A percentile compares a stretch with the other conserved stretches of the same genome.
These are phyloP conservation scores for Oegoconia quadripuncta DNA, from an alignment of 2,888 invertebrate genomes.

Conservation along the genomic window DNA sequence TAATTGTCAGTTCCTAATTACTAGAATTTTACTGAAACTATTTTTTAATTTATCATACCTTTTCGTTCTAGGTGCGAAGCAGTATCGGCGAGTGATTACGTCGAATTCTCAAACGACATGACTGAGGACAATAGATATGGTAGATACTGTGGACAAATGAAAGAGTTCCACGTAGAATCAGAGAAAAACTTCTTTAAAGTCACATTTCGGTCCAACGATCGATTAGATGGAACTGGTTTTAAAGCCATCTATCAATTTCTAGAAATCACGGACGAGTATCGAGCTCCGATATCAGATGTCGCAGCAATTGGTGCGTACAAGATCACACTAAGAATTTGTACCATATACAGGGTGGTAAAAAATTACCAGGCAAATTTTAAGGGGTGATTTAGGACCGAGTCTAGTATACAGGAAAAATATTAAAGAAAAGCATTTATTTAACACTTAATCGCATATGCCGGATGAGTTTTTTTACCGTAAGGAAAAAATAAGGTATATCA, in stretches of 20 bases:
- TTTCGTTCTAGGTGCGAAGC: constrained; percentile 91
- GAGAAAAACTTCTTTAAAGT: constrained; percentile 96
- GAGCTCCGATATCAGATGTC: constrained; percentile 59
- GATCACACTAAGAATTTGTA: constrained; percentile 27
- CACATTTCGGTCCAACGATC: constrained; percentile 95
- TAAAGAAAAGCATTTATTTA: too few species aligned
- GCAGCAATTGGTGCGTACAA: constrained; percentile 56
- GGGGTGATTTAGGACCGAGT: too few species aligned
- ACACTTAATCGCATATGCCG: too few species aligned
- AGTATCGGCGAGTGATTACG: constrained; percentile 95
- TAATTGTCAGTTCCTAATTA: too few species aligned
- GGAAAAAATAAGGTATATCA: too few species aligned
- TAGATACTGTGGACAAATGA: constrained; percentile 91
- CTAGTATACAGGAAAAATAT: background rate
- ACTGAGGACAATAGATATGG: constrained; percentile 93
- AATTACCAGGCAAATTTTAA: background rate
- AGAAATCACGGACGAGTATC: constrained; percentile 82
- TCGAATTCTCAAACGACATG: constrained; percentile 97
- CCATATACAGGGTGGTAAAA: too few species aligned
- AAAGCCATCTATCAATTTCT: constrained; percentile 94
- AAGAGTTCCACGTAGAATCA: constrained; percentile 90
- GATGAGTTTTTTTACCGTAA: too few species aligned
- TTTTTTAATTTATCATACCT: too few species aligned
- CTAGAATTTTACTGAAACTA: too few species aligned
- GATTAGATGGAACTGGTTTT: constrained; percentile 96